Evolutionary conservation across 2,888 invertebrate genomes (phyloP).

Genomic region (Cerastis leucographa): DNA sequence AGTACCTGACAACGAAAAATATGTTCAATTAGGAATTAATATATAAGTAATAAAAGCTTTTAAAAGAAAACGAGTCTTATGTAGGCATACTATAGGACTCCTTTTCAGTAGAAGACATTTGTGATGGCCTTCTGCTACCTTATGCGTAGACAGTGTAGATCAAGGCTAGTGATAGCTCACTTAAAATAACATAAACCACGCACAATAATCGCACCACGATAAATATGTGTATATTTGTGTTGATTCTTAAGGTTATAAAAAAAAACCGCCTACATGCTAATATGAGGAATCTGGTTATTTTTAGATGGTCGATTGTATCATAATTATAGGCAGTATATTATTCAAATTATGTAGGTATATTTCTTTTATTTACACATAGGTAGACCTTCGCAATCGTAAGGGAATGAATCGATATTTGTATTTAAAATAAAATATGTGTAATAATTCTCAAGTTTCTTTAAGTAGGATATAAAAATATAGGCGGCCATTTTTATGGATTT

Average conservation of each 20-base stretch:
- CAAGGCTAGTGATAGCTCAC: neutral
- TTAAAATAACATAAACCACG: neutral
- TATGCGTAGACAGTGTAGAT: neutral
- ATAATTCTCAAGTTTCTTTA: no score
- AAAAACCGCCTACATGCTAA: neutral
- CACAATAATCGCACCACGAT: neutral
- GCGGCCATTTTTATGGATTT: no score
- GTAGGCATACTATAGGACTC: neutral
- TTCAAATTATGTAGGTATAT: neutral
- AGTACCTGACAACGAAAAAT: constrained; percentile 80
- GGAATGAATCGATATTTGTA: no score
- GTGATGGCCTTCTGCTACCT: neutral
- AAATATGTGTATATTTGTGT: neutral
- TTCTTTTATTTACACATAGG: neutral
- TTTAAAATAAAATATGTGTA: no score
- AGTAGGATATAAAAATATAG: no score
- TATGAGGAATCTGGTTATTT: neutral
- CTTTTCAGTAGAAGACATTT: neutral
- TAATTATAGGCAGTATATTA: neutral
- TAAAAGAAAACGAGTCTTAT: neutral
- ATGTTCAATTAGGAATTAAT: neutral
- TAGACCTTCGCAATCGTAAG: neutral
- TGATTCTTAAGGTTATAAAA: neutral
- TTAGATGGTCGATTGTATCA: neutral
- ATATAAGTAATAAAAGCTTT: no score